A percentile compares a stretch with the other conserved stretches of the same genome.
Conservation (phyloP, 2,888 invertebrate species). For the Drosophila ustulata region DNA sequence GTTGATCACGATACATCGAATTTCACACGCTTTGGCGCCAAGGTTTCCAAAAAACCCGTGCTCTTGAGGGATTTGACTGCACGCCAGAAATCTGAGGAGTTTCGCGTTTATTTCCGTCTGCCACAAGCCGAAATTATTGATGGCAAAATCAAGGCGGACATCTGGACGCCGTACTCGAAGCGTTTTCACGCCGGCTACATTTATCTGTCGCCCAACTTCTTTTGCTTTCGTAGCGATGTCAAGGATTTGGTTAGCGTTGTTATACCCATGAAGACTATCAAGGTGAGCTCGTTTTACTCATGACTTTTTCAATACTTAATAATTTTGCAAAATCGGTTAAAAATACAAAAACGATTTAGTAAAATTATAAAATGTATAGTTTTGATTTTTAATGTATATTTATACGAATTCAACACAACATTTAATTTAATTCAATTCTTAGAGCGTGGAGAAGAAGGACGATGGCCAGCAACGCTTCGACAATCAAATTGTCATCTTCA, state of each 20-base stretch:
- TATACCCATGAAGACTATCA: constrained; percentile 94
- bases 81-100: constrained; percentile 96
- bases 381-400: no score
- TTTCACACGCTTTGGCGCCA: constrained; percentile 91
- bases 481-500: constrained; percentile 90
- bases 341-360: no score
- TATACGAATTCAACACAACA: no score
- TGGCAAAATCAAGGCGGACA: constrained; percentile 92
- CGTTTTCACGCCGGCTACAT: constrained; percentile 94
- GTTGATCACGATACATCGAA: constrained; percentile 95
- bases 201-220: constrained; percentile 96
- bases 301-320: not conserved
- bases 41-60: constrained; percentile 95
- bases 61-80: constrained; percentile 98
- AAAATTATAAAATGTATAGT: no score
- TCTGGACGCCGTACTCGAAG: constrained; percentile 98
- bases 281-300: constrained; percentile 75
- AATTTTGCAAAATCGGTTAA: no score
- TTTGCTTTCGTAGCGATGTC: constrained; percentile 98
- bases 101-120: constrained; percentile 92
- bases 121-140: constrained; percentile 96
- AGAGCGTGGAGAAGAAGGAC: constrained; percentile 85
- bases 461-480: constrained; percentile 84
- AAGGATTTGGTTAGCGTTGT: constrained; percentile 92
- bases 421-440: not conserved